Base-by-base conservation (phyloP, 2,113 vertebrate species). In the Rattus norvegicus region DNA sequence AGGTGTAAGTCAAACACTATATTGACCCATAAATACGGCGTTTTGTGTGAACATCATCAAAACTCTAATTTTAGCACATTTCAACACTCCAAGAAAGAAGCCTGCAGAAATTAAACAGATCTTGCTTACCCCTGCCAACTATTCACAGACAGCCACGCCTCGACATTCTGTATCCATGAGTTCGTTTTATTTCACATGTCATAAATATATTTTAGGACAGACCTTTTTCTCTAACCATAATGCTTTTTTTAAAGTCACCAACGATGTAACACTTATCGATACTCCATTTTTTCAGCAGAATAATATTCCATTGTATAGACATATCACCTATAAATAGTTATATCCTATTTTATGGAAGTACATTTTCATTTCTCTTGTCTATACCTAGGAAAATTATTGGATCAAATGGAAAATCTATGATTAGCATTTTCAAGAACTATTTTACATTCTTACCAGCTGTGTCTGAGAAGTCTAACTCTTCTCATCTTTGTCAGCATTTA, bases 301-400 rank as follows among this genome's bases (percentile, higher is more conserved):
- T 91, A 93, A 94, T 54, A 87, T n/a, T 61, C 56, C 33, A 89
- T 19, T 86, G 2, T 63, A 61, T 36, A 28, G 16, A 47, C 77
- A 79, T 39, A 33, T 9, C 39, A 33, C 47, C 39, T 90, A 63
- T 43, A 49, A 76, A 63, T 7, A 75, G 28, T 52, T 9, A 69
- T n/a, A 5, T 70, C 70, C 13, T 87, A 87, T 92, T 90, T 3
- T 54, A 47, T 81, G n/a, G 36, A 94, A 9, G 22, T n/a, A 59
- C 26, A 5, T 73, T 87, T 95, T 63, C 14, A 73, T 75, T 95
- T 95, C 52, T 95, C 67, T 97, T 89, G 26, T 88, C 75, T 26
- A 85, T 17, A 85, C 11, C 22, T 67, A 43, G 19, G 84, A 83
- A 54, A 93, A 80, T 59, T 95, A 5, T 17, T 83, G 17, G 56